Percentiles rank a stretch among this genome's conserved stretches.
Evolutionary conservation across 1,140 invertebrate species (phyloP).

Genomic region (Drosophila trapezifrons): DNA sequence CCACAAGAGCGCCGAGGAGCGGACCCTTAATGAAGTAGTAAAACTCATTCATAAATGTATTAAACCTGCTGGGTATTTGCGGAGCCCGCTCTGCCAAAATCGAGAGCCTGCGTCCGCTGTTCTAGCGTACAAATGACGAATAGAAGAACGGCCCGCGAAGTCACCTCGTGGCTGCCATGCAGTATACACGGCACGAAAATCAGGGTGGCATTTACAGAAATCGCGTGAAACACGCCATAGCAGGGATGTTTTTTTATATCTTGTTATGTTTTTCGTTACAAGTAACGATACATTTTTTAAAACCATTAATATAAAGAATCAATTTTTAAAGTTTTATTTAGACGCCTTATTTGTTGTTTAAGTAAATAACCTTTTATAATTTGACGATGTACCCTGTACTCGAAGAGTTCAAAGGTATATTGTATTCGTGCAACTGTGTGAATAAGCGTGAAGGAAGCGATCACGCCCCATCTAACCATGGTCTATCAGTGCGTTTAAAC

Average conservation of each 20-base stretch:
- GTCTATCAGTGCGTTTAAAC: no score
- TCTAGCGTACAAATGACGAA: conserved; percentile 75
- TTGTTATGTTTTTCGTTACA: neutral
- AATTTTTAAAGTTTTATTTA: neutral
- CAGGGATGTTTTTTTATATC: neutral
- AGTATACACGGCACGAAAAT: conserved; percentile 8
- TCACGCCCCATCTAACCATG: no score
- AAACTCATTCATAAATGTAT: conserved; percentile 84
- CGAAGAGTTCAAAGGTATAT: no score
- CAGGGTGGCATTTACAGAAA: neutral
- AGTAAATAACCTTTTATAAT: no score
- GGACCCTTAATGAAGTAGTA: conserved; percentile 84
- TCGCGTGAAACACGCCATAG: no score
- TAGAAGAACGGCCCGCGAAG: conserved; percentile 62
- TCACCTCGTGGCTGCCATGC: conserved; percentile 32
- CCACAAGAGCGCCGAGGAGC: conserved; percentile 41
- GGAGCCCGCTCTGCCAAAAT: conserved; percentile 53
- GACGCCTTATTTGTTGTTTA: no score
- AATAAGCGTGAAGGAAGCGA: no score
- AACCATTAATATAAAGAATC: no score
- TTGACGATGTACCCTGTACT: no score
- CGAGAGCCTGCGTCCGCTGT: conserved; percentile 35
- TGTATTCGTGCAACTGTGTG: no score
- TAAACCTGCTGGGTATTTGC: conserved; percentile 67
- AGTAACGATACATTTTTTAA: neutral